Evolutionary conservation across 2,113 vertebrate species (phyloP), one percentile per base, ranked within the genome.

Genomic region (Lucifuga dentata): DNA sequence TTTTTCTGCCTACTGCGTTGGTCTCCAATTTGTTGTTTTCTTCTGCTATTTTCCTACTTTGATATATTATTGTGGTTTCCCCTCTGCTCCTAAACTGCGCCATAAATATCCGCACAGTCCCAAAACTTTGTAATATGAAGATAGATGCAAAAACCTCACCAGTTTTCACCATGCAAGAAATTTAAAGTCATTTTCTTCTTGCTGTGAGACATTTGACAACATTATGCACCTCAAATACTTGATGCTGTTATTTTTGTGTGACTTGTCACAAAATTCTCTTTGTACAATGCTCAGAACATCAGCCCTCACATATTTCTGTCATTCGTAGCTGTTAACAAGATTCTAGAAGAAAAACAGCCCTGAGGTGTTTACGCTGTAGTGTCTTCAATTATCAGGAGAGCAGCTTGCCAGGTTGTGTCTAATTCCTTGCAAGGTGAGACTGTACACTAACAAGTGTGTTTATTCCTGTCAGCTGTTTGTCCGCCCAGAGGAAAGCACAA

Each of bases 331-430:
- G 86, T 84, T 88, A 83, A 86, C 85, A 85, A 80, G 72, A 87
- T 76, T 81, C 81, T 38, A 57, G 70, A 86, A 90, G 83, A 88
- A 86, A 85, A 89, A 89, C 86, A 89, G 88, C 88, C 85, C 83
- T 83, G 78, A 87, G 88, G 86, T 89, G 83, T 89, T 90, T 89
- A 75, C 76, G 81, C 68, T 80, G 86, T 60, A 83, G 79, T 83
- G 83, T 88, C 86, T 89, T 87, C 88, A 87, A 86, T 90, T 90
- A 87, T 86, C 83, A 80, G 77, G 86, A 90, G 86, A 90, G 79
- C 67, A 82, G 83, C 85, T 83, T 85, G 81, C 79, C 79, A 89
- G 81, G 67, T 87, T 86, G 83, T 74, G 71, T 84, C 86, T 87
- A 86, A 85, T 89, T 86, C 79, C 83, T 83, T 83, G 69, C 88